Base-by-base conservation (phyloP, 2,888 invertebrate genomes). In the Ornithoptera priamus region DNA sequence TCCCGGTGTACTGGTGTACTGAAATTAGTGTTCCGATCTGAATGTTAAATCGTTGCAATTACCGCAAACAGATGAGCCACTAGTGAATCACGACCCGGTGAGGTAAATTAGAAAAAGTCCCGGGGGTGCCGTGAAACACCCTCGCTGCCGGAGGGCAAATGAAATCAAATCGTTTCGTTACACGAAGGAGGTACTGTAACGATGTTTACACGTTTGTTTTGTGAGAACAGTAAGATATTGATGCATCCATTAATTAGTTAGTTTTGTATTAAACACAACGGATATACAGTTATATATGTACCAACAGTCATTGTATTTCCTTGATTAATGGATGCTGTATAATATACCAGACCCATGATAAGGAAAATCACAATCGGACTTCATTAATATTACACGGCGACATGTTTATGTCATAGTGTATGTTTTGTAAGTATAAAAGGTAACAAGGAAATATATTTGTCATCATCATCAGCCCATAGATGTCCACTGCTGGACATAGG, bases 11-110 rank as follows among this genome's bases (percentile, higher is more conserved):
- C 56, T 57, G 57, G 60, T 53, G 30, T 69, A 56, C 61, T 61
- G 72, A 74, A 76, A 76, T 75, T 73, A 73, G 72, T 72, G 73
- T 73, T 75, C 72, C 76, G 72, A 75, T 76, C 76, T 73, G 75
- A 75, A 79, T 76, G 75, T 75, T 77, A 76, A 78, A 76, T 75
- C 72, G 69, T 66, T 62, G 74, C 76, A 77, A 79, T 77, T 76
- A 75, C 76, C 73, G 70, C 75, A 75, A 76, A 73, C 76, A 70
- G 72, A 72, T 75, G 73, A 73, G 73, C 74, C 69, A 61, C 60
- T 56, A 56, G 62, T 62, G 70, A 66, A 70, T 70, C 62, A 66
- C 64, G 64, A 69, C 65, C 68, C 50, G 70, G 62, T 58, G 22
- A 24, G 66, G 66, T 58, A 66, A 66, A 70, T 70, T 70, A 50